Base-by-base conservation (phyloP, 2,888 invertebrate genomes). In the Plebejus argus region DNA sequence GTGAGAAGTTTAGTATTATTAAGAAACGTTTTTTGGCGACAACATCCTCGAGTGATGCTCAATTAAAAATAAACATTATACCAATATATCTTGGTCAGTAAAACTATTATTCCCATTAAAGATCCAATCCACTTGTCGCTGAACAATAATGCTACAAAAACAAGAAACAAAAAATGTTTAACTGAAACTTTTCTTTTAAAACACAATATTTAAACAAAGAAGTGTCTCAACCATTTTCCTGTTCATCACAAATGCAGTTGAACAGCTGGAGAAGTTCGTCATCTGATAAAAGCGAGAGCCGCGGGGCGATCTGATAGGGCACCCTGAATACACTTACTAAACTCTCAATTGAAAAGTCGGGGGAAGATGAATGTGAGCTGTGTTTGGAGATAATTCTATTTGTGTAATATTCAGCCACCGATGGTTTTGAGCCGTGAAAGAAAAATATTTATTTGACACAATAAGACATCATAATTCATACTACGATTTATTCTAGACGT, bases 281-380 rank as follows among this genome's bases (percentile, higher is more conserved):
- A 66, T 66, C 66, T 10, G 66, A 66, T 66, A 66, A 28, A 6
- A 66, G 28, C 12, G 18, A 66, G 66, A 5, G 66, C 28, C 15
- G 12, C 28, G 20, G 18, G 66, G 66, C 15, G 66, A 66, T 66
- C 66, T 28, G 66, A 66, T 66, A 61, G 58, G 3, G 58, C 12
- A 18, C 66, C 66, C 66, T 0, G 66, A 66, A 66, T 33, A 66
- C 66, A 20, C 58, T 58, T 20, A 15, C 66, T 15, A 28, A 66
- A 66, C 28, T 66, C 66, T 33, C 66, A 66, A 66, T 66, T 66
- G 66, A 66, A 66, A 66, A 66, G 66, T 66, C 66, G 15, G 66
- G 18, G 15, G 6, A 28, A 66, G 28, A 66, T 66, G 23, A 33
- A 66, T 33, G 28, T 66, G 12, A 66, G 12, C 66, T 66, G 12